Evolutionary conservation across 2,888 invertebrate species (phyloP).

Genomic region (Mythimna pallens): DNA sequence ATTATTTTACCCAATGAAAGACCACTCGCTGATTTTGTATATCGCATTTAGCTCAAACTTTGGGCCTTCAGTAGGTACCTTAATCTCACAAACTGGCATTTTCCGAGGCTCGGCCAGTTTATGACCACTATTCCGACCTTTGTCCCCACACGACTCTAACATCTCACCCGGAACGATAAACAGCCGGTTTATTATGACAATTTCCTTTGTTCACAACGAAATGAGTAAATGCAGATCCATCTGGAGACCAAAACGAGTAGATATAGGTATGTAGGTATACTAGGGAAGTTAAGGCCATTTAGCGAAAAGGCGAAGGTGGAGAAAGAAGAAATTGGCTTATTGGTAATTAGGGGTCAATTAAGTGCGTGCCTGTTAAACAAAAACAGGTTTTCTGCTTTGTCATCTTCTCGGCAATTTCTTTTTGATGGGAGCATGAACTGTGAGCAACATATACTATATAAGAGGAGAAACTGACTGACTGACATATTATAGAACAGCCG

Average conservation of each 20-base stretch:
- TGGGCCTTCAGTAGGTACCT: background rate
- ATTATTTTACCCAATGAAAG: background rate
- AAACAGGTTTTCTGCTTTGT: background rate
- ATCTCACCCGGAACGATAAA: constrained; percentile 56
- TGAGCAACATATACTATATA: too few species aligned
- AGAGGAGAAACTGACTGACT: too few species aligned
- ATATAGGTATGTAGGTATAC: background rate
- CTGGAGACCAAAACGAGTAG: background rate
- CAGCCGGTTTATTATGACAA: constrained; percentile 44
- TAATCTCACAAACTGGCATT: constrained; percentile 26
- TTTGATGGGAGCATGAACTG: too few species aligned
- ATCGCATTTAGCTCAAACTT: constrained; percentile 18
- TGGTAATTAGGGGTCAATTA: background rate
- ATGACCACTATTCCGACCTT: constrained; percentile 47
- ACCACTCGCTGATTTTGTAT: background rate
- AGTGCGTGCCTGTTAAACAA: background rate
- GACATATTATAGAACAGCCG: too few species aligned
- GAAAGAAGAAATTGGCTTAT: background rate
- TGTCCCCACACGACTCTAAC: constrained; percentile 40
- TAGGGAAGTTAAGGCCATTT: background rate
- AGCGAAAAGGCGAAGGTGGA: background rate
- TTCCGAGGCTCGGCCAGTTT: constrained; percentile 42
- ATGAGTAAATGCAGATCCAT: constrained; percentile 38
- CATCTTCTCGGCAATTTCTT: background rate
- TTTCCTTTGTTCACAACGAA: constrained; percentile 35